A percentile compares a stretch with the other conserved stretches of the same genome.
Conservation (phyloP, 30 jellyfish, hydroid and myxozoan species). For the Catostylus mosaicus region DNA sequence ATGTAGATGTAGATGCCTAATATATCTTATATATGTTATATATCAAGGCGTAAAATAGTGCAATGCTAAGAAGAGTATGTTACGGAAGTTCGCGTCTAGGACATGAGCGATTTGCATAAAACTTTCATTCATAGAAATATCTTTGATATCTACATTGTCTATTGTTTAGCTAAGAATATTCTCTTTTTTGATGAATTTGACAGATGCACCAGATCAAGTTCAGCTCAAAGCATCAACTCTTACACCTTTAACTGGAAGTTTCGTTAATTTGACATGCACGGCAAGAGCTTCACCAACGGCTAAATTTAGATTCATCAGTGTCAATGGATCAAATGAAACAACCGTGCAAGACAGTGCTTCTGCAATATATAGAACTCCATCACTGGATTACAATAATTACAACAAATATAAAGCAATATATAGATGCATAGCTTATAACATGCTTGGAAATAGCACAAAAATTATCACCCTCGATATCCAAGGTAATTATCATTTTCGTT, state of each 20-base stretch:
- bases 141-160: too few relatives aligned
- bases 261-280: constrained; percentile 28
- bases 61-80: too few relatives aligned
- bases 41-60: too few relatives aligned
- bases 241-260: constrained; percentile 34
- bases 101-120: too few relatives aligned
- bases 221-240: constrained; percentile 11
- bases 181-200: too few relatives aligned
- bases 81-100: too few relatives aligned
- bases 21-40: too few relatives aligned
- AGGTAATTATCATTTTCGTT: background rate
- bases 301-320: constrained; percentile 5
- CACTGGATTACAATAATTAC: constrained; percentile 2
- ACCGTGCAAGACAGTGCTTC: constrained; percentile 16
- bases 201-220: constrained; percentile 44
- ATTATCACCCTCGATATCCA: constrained; percentile 16
- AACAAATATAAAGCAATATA: background rate
- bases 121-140: too few relatives aligned
- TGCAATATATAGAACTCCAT: background rate
- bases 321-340: background rate
- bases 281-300: constrained; percentile 47
- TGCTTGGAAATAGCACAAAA: constrained; percentile 7
- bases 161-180: too few relatives aligned
- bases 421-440: constrained; percentile 24
- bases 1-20: too few relatives aligned